A percentile compares a stretch with the other conserved stretches of the same genome.
Evolutionary conservation across 2,113 vertebrate species (phyloP).

Genomic region (Aix galericulata): DNA sequence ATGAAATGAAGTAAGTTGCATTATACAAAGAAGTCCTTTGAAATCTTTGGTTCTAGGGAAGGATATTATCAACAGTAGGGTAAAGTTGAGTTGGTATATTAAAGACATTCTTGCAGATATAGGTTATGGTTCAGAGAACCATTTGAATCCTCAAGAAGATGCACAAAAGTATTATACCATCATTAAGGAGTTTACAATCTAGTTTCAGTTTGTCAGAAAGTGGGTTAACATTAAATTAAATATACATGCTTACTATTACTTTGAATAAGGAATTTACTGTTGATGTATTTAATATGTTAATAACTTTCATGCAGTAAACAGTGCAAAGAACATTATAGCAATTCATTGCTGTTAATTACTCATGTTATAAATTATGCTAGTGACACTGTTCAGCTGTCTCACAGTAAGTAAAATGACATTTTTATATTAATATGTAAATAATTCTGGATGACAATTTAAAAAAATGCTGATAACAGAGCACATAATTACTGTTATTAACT

Average conservation of each 20-base stretch:
- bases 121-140: not conserved
- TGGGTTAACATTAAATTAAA: slow-evolving; percentile 66
- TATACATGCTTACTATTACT: slow-evolving; percentile 60
- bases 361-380: slow-evolving; percentile 70
- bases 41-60: not conserved
- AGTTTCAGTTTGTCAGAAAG: slow-evolving; percentile 54
- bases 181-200: slow-evolving; percentile 40
- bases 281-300: slow-evolving; percentile 71
- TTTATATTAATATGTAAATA: slow-evolving; percentile 75
- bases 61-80: accelerated
- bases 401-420: slow-evolving; percentile 66
- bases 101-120: not conserved
- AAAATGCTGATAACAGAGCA: slow-evolving; percentile 58
- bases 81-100: not conserved
- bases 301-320: slow-evolving; percentile 64
- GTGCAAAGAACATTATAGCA: slow-evolving; percentile 33
- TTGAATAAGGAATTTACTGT: slow-evolving; percentile 58
- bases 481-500: slow-evolving; percentile 63
- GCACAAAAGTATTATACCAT: not conserved
- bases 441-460: slow-evolving; percentile 66
- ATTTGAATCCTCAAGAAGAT: slow-evolving; percentile 16
- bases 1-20: not conserved
- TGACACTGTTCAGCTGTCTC: slow-evolving; percentile 51
- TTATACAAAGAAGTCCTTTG: not conserved
- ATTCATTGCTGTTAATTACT: slow-evolving; percentile 82